Base-by-base conservation (phyloP, 2,113 vertebrate genomes). In the Hippolais icterina region DNA sequence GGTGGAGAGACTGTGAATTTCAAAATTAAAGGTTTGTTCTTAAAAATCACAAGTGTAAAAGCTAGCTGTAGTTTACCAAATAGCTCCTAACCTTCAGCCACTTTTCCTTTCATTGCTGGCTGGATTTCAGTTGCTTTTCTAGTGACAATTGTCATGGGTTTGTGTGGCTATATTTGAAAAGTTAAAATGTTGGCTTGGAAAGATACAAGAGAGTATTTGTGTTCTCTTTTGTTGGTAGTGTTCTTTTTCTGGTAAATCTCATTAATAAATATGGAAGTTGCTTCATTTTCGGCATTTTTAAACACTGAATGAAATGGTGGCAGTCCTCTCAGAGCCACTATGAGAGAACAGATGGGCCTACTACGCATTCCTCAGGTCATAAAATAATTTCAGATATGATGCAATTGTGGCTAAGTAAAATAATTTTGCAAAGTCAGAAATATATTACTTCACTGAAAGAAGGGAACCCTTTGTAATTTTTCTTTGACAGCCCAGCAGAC, bases 1-100 rank as follows among this genome's bases (percentile, higher is more conserved):
- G 94, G 96, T 93, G 93, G 96, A 94, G 98, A 98, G 98, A 97
- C 97, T 98, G 97, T 98, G 98, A 98, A 98, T 99, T 98, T 98
- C 96, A 98, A 98, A 98, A 98, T 98, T 98, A 98, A 98, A 98
- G 97, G 96, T 98, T 98, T 98, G 97, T 96, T 98, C 96, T 98
- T 98, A 97, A 97, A 95, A 98, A 97, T 96, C 92, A 75, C 80
- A 95, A 95, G 89, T 87, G 89, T 68, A 95, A 96, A 96, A 97
- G 72, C 81, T 89, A 94, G 75, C 65, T 87, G 65, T 95, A 84
- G 56, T 88, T 96, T 95, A 97, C 60, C 83, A 92, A 96, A 94
- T 88, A 81, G 72, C 71, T 94, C 71, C 93, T 90, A 90, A 96
- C 47, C 66, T 94, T 94, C 87, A 87, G 27, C 33, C 33, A 42